Percentiles rank a stretch among this genome's conserved stretches.
Conservation (phyloP, 1,140 invertebrate genomes). For the Cecropterus lyciades region DNA sequence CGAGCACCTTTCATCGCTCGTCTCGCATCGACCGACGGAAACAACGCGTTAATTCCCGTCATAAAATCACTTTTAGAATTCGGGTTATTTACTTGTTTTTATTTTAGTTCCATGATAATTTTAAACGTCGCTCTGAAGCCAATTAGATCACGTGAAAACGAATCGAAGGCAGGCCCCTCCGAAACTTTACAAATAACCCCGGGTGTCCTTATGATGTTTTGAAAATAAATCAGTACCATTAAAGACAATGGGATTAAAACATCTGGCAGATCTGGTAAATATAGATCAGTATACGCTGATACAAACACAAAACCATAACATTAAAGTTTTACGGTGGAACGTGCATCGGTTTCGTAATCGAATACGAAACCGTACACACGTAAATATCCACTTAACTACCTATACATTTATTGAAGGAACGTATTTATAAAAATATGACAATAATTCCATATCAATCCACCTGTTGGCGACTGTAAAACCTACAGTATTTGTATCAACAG, state of each 20-base stretch:
- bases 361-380: not conserved
- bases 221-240: slow-evolving; percentile 15
- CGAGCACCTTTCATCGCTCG: slow-evolving; percentile 80
- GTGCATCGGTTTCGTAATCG: not conserved
- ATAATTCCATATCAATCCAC: not conserved
- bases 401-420: not conserved
- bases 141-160: slow-evolving; percentile 80
- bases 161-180: slow-evolving; percentile 44
- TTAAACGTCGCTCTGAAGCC: slow-evolving; percentile 76
- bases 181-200: slow-evolving; percentile 28
- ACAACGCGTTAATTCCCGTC: slow-evolving; percentile 84
- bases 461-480: no score
- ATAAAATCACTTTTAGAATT: slow-evolving; percentile 84
- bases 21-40: slow-evolving; percentile 81
- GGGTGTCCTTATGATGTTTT: slow-evolving; percentile 12
- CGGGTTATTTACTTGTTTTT: slow-evolving; percentile 84
- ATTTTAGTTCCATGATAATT: slow-evolving; percentile 82
- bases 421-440: not conserved
- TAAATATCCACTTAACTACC: not conserved
- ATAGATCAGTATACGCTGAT: not conserved
- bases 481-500: no score
- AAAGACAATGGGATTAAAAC: slow-evolving; percentile 1
- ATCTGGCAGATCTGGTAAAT: not conserved
- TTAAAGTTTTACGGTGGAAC: not conserved
- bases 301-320: not conserved